A percentile compares a stretch with the other conserved stretches of the same genome.
phyloP scores from a whole-genome alignment of 2,888 invertebrate species.

The Hydroisotoma schaefferi region DNA sequence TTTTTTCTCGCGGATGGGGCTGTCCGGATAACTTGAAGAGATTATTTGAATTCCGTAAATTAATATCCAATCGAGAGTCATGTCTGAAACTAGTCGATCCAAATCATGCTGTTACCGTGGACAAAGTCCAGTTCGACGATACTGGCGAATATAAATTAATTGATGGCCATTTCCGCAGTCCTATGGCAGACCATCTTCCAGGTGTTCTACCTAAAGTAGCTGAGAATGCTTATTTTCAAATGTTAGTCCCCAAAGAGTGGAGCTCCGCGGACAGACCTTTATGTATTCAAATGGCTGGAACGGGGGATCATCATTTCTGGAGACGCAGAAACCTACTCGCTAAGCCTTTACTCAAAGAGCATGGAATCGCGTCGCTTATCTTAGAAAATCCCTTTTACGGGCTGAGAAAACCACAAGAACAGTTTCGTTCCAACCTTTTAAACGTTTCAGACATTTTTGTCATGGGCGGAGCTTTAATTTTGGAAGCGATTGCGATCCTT shows the following conservation, averaged over 20 bases:
- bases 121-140: constrained; percentile 62
- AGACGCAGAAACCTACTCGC: constrained; percentile 83
- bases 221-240: constrained; percentile 78
- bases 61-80: constrained; percentile 74
- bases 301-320: constrained; percentile 73
- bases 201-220: constrained; percentile 81
- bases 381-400: constrained; percentile 97
- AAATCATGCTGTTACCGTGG: constrained; percentile 80
- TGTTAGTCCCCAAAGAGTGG: constrained; percentile 79
- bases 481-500: constrained; percentile 86
- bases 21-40: constrained; percentile 84
- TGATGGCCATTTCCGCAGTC: constrained; percentile 83
- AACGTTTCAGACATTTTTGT: constrained; percentile 97
- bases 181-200: constrained; percentile 76
- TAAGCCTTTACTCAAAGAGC: constrained; percentile 81
- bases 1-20: constrained; percentile 97
- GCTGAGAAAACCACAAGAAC: constrained; percentile 77
- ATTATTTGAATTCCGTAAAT: constrained; percentile 84
- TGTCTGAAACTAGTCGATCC: constrained; percentile 76
- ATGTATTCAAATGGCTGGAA: constrained; percentile 80
- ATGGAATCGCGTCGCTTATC: constrained; percentile 86
- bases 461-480: constrained; percentile 73
- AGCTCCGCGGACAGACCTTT: constrained; percentile 68
- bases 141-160: constrained; percentile 29
- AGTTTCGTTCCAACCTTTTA: constrained; percentile 82